phyloP scores from a whole-genome alignment of 1,140 invertebrate genomes.

The Pissodes strobi region DNA sequence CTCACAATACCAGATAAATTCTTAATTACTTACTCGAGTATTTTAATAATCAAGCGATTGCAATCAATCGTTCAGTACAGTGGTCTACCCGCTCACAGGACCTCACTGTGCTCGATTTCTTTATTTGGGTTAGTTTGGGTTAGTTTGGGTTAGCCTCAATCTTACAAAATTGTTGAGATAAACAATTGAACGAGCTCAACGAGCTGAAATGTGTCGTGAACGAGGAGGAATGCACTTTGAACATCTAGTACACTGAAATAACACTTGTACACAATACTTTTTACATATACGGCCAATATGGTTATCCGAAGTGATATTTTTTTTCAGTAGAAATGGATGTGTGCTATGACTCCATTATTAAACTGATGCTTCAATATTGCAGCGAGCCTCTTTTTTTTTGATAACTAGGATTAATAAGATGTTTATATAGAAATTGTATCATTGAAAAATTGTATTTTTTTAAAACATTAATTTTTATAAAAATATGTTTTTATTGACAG shows the following conservation, averaged over 20 bases:
- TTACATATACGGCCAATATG: no score
- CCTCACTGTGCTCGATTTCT: conserved; percentile 50
- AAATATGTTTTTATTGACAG: no score
- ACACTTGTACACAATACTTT: no score
- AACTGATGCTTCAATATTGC: no score
- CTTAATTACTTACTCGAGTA: not conserved
- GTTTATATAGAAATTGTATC: no score
- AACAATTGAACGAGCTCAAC: not conserved
- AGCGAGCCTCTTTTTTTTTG: no score
- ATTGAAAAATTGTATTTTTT: no score
- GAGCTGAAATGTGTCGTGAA: not conserved
- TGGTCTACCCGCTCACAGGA: conserved; percentile 47
- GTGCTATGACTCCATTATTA: no score
- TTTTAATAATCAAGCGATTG: conserved; percentile 4
- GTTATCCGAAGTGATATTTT: no score
- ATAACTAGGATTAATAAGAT: no score
- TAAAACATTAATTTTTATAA: no score
- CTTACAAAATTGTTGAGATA: not conserved
- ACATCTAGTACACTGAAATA: not conserved
- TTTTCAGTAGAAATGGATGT: no score
- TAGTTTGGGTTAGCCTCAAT: conserved; percentile 2
- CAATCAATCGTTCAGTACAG: conserved; percentile 7
- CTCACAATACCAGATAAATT: conserved; percentile 2
- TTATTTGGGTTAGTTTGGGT: conserved; percentile 46
- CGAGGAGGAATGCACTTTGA: not conserved